Evolutionary conservation across 1,140 invertebrate species (phyloP), one percentile per base, ranked within the genome.

Genomic region (Cydia amplana): DNA sequence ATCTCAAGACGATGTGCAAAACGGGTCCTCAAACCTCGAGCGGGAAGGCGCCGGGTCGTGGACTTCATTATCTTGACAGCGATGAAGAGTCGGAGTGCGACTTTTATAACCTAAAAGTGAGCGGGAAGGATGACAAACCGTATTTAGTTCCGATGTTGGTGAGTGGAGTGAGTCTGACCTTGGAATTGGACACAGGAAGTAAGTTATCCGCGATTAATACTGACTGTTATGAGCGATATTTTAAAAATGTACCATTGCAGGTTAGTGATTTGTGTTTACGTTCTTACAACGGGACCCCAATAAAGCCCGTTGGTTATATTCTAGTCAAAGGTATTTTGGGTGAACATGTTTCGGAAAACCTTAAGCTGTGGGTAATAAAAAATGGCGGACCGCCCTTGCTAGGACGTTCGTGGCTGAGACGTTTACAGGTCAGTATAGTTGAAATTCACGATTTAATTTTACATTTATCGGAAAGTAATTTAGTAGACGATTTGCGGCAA

Each of bases 361-460:
- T 76, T 7, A 12, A 25, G 49, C 75, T 60, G 72, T 72, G 25
- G 64, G 78, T 87, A 20, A 79, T 86, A 43, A 74, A 79, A 1
- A 77, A 75, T 14, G 79, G 81, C 12, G 80, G 78, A 20, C 80
- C 81, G 18, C 79, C 84, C 25, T 74, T 87, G 40, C 64, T 86
- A 23, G 80, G 84, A 0, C 73, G 82, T 16, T 28, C 25, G 10
- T 78, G 77, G 70, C 14, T 78, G 72, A 67, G 77, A 32, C 32
- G 32, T 3, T 32, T 32, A 32, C 32, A 32, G 5, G 5, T 32
- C 4, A 32, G 36, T 14, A 60, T 74, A 32, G 55, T 74, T 43
- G 14, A 77, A 40, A 7, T 46, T 67, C 18, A 36, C 65, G 60
- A 25, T 28, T 20, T 20, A n/a, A 40, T 18, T 72, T 3, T 70